A percentile compares a stretch with the other conserved stretches of the same genome.
These are phyloP conservation scores for Cromileptes altivelis DNA, from an alignment of 2,113 vertebrate species.

Conservation along the genomic window DNA sequence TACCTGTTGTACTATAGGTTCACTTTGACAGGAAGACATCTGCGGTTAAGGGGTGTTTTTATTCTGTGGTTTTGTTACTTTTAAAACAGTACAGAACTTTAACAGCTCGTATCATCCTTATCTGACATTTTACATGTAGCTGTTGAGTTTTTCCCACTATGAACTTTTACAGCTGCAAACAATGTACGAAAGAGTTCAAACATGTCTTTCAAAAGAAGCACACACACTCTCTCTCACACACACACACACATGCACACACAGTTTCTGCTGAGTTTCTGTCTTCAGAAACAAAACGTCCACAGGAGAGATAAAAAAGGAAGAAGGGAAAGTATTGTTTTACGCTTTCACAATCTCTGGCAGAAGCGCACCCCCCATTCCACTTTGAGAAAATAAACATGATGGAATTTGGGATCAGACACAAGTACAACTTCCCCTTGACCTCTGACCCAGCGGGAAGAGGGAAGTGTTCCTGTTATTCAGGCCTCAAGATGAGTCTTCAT, in stretches of 20 bases:
- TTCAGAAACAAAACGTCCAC: slow-evolving; percentile 23
- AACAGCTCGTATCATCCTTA: slow-evolving; percentile 5
- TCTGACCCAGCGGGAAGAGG: slow-evolving; percentile 70
- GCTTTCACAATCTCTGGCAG: slow-evolving; percentile 72
- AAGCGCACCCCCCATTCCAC: slow-evolving; percentile 50
- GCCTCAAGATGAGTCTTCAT: slow-evolving; percentile 35
- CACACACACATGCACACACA: not conserved
- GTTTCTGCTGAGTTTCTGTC: slow-evolving; percentile 42
- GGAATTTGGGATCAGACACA: slow-evolving; percentile 79
- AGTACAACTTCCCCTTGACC: slow-evolving; percentile 77
- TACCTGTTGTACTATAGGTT: not conserved
- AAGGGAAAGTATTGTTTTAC: slow-evolving; percentile 74
- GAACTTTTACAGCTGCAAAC: slow-evolving; percentile 23
- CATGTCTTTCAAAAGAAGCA: not conserved
- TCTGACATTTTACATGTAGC: slow-evolving; percentile 32
- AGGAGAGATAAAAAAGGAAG: slow-evolving; percentile 39
- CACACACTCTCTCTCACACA: rapidly evolving
- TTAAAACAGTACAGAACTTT: not conserved
- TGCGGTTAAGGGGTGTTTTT: not conserved
- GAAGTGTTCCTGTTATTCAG: slow-evolving; percentile 80
- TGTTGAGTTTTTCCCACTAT: not conserved
- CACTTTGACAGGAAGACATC: not conserved
- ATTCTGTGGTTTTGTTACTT: not conserved
- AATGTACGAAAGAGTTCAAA: slow-evolving; percentile 25
- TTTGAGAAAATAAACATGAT: slow-evolving; percentile 79